phyloP scores from a whole-genome alignment of 2,113 vertebrate genomes.

The Stercorarius parasiticus region DNA sequence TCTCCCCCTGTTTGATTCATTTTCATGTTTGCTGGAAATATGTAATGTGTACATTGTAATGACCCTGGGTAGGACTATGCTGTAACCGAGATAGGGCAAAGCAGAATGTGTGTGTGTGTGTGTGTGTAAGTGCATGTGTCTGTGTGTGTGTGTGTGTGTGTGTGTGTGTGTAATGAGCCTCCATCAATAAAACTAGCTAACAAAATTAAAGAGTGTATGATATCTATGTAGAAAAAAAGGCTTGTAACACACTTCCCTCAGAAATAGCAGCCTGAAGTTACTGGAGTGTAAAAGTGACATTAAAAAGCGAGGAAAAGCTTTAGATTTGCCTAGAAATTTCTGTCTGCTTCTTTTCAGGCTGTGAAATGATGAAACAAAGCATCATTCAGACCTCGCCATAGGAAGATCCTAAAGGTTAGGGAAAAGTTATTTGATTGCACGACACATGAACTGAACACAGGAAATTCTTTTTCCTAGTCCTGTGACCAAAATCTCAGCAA shows the following conservation, averaged over 20 bases:
- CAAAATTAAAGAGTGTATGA: background rate
- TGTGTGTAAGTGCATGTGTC: background rate
- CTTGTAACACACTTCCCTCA: background rate
- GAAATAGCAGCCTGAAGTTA: background rate
- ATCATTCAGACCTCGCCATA: background rate
- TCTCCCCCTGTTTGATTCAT: conserved; percentile 60
- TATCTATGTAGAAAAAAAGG: background rate
- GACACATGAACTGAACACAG: background rate
- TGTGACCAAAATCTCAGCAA: background rate
- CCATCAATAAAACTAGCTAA: conserved; percentile 17
- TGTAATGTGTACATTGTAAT: conserved; percentile 67
- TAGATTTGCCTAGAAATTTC: background rate
- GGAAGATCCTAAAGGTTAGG: background rate
- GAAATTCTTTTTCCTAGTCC: background rate
- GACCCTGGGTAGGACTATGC: conserved; percentile 73
- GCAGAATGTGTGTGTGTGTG: conserved; percentile 13
- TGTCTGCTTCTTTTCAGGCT: background rate
- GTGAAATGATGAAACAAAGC: conserved; percentile 7
- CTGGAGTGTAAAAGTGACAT: background rate
- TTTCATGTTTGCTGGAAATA: conserved; percentile 68
- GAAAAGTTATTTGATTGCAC: background rate
- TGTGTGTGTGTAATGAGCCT: background rate
- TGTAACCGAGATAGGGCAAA: conserved; percentile 69
- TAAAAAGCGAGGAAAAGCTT: conserved; percentile 15
- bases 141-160: background rate